Evolutionary conservation across 2,797 vertebrate genomes (phyloP), one percentile per base, ranked within the genome.

Genomic region (Schizothorax lantsangensis): DNA sequence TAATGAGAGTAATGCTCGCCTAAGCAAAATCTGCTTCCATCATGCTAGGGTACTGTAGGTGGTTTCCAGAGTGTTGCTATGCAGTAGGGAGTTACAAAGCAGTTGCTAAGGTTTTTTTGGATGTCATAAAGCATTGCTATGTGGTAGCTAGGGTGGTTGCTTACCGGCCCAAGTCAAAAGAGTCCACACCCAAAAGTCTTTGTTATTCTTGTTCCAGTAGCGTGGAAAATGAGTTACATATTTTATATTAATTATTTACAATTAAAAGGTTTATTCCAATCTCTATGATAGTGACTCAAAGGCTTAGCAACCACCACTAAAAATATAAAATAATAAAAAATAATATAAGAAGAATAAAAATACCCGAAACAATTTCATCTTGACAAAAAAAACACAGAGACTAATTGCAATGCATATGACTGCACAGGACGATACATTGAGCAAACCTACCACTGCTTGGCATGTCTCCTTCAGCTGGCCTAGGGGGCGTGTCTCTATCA

Each of bases 371-470:
- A 38, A 38, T 7, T 30, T 15, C 0, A 38, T 23, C 45, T 10
- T 17, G 21, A 57, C 2, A 36, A 17, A 68, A 36, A 77, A 30
- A 77, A 86, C 82, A 79, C 17, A 40, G 9, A 81, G 59, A 85
- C 9, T 38, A 59, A n/a, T 23, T 84, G 47, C n/a, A 49, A 68
- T 45, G 88, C 64, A 69, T 86, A 19, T 62, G 71, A 79, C 78
- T 84, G 74, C 86, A 86, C 78, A 79, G 83, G 68, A 72, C 80
- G 69, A 73, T 89, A 75, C 84, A 86, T 86, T 89, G 86, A 59
- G 88, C 90, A 86, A 91, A 97, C 98, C 96, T 98, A 99, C 98
- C 97, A 95, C 95, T 94, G 93, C 94, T 90, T 88, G 82, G 95
- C 95, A 93, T 92, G 94, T 95, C 94, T 96, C 96, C 97, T 93